Percentiles rank a stretch among this genome's conserved stretches.
phyloP scores from a whole-genome alignment of 2,797 vertebrate species.

The Harpagifer antarcticus region DNA sequence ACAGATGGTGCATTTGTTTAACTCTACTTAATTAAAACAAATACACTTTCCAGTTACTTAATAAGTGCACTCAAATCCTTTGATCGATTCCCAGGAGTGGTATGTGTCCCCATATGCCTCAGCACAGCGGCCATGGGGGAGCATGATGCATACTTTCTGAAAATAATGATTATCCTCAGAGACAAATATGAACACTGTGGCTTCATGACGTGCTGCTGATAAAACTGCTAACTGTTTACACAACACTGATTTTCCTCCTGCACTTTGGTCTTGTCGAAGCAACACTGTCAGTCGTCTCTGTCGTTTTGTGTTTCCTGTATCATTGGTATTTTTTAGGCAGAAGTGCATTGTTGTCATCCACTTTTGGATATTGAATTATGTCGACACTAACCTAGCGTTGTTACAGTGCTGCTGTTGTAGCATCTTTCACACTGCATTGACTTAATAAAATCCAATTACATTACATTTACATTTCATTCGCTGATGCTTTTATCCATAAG shows the following conservation, averaged over 20 bases:
- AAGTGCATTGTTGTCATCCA: not conserved
- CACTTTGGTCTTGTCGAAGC: constrained; percentile 1
- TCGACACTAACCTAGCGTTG: not conserved
- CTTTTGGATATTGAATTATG: not conserved
- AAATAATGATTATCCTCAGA: constrained; percentile 15
- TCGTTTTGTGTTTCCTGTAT: constrained; percentile 8
- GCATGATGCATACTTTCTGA: constrained; percentile 9
- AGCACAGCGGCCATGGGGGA: constrained; percentile 7
- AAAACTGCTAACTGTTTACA: constrained; percentile 32
- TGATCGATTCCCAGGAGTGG: not conserved
- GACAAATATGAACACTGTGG: constrained; percentile 14
- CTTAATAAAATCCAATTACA: constrained; percentile 38
- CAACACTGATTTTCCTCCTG: not conserved
- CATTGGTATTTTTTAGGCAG: constrained; percentile 6
- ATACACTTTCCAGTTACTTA: not conserved
- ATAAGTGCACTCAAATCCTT: not conserved
- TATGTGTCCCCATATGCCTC: constrained; percentile 3
- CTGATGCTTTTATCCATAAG: no score
- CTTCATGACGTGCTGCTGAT: constrained; percentile 7
- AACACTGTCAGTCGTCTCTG: not conserved
- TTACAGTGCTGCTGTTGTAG: not conserved
- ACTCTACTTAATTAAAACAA: constrained; percentile 1
- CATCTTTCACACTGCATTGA: constrained; percentile 8
- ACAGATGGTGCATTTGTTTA: not conserved
- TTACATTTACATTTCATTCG: constrained; percentile 6